Evolutionary conservation across 1,140 invertebrate genomes (phyloP).

Genomic region (Teleogryllus occipitalis): DNA sequence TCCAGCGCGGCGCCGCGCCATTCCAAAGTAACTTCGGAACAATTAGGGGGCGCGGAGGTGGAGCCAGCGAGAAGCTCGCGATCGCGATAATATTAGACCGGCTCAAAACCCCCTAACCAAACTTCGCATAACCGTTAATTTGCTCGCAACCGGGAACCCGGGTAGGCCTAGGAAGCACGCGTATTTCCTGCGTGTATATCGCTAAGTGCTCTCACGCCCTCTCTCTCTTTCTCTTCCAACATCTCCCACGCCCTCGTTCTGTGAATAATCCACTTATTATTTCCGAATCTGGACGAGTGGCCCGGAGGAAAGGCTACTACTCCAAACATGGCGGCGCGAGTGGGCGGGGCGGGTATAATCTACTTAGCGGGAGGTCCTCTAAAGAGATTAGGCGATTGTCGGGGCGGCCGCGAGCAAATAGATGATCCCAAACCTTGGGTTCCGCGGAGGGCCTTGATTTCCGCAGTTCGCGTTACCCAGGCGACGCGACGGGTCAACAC

Average conservation of each 20-base stretch:
- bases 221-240: not conserved
- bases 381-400: not conserved
- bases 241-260: not conserved
- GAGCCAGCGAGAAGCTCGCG: not conserved
- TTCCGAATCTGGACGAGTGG: not conserved
- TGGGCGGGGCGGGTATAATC: not conserved
- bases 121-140: not conserved
- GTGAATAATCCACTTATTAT: not conserved
- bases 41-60: not conserved
- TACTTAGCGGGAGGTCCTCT: not conserved
- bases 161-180: not conserved
- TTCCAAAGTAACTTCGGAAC: not conserved
- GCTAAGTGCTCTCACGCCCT: not conserved
- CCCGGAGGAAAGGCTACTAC: not conserved
- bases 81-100: not conserved
- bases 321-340: not conserved
- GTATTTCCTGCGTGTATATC: not conserved
- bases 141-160: too few species aligned
- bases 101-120: not conserved
- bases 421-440: not conserved
- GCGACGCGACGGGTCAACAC: too few species aligned
- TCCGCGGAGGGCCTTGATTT: not conserved
- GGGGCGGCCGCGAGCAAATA: not conserved
- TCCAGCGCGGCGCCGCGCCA: not conserved
- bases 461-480: not conserved